Evolutionary conservation across 2,888 invertebrate species (phyloP), one percentile per base, ranked within the genome.

Genomic region (Periphyllus acericola): DNA sequence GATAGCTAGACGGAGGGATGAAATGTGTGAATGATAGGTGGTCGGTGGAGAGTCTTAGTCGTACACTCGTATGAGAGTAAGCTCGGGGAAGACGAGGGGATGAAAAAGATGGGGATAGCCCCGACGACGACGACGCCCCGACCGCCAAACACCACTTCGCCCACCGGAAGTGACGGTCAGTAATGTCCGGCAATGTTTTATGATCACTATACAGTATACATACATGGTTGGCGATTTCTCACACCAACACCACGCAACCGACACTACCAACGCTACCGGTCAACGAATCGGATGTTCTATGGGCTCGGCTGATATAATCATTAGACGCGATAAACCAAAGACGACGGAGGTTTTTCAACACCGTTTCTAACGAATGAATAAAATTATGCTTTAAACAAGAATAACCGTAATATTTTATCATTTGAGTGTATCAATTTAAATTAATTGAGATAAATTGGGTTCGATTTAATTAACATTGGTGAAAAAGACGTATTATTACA

Each of bases 141-240:
- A 34, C 78, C 84, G 78, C 78, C 76, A 52, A 78, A 46, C 76
- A 32, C 32, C 32, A 76, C 75, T 83, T 83, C 75, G 29, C 32
- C 60, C 66, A 76, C 84, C 86, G 86, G 86, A 86, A 71, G 79
- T 86, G 86, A 86, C 71, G 86, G 79, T 79, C 71, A 71, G 86
- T 79, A 79, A 86, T 86, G 86, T 86, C 86, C 79, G 86, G 79
- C 79, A 72, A 72, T 79, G 86, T 79, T 86, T 79, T 86, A 85
- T 86, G 29, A 21, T 52, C 25, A 34, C 32, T 55, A 74, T 40
- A 80, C 21, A n/a, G n/a, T n/a, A n/a, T n/a, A n/a, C n/a, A n/a
- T n/a, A 6, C 5, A 32, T 76, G 36, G 52, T 68, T 52, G 79
- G 78, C 19, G 34, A 71, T 85, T 85, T 85, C 85, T 36, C 85